These are phyloP conservation scores for Whitmania pigra DNA, from an alignment of 1,140 invertebrate species.

Conservation along the genomic window DNA sequence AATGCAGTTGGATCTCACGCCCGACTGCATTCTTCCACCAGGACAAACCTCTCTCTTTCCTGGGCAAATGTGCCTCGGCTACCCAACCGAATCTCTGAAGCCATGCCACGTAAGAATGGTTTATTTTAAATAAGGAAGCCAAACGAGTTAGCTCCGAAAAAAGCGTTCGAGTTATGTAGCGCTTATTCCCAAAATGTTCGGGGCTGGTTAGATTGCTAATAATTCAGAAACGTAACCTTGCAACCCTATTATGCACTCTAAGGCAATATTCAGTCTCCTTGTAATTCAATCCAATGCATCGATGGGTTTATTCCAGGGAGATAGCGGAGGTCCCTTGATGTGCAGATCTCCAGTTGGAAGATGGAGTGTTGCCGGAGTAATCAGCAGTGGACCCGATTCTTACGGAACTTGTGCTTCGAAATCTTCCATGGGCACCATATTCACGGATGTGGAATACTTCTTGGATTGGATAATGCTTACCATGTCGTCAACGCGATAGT, in stretches of 20 bases:
- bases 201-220: neutral
- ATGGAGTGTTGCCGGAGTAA: slow-evolving; percentile 78
- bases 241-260: neutral
- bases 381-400: slow-evolving; percentile 50
- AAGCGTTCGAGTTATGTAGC: neutral
- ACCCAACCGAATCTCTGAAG: neutral
- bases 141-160: neutral
- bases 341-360: slow-evolving; percentile 62
- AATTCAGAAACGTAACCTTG: neutral
- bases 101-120: neutral
- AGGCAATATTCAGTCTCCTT: no score
- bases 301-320: slow-evolving; percentile 51
- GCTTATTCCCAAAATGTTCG: neutral
- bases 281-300: slow-evolving; percentile 49
- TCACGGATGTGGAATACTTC: neutral
- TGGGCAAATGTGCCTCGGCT: neutral
- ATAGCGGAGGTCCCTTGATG: slow-evolving; percentile 78
- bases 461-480: neutral
- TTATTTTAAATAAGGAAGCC: neutral
- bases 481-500: neutral
- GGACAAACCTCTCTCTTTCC: slow-evolving; percentile 48
- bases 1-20: neutral
- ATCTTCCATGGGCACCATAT: neutral
- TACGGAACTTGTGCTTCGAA: slow-evolving; percentile 6
- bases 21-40: neutral